Conservation (phyloP, 2,888 invertebrate genomes). For the Thereva nobilitata region DNA sequence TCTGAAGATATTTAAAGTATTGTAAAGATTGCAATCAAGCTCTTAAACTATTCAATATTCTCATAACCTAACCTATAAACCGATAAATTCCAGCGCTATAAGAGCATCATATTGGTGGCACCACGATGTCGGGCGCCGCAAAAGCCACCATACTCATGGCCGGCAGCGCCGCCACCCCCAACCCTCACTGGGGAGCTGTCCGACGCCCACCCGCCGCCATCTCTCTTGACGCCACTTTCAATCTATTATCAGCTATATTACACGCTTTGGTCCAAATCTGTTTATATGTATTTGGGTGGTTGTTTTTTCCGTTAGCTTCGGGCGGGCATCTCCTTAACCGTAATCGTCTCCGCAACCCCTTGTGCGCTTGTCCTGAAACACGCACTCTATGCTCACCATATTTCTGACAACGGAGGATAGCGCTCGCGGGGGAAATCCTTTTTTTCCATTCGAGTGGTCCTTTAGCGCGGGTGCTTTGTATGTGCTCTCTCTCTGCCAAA, state of each 20-base stretch:
- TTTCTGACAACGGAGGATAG: conserved; percentile 1
- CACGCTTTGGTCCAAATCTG: conserved; percentile 30
- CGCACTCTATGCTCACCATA: neutral
- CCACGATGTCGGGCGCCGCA: conserved; percentile 35
- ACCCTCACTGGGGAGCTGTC: neutral
- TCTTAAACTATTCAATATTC: conserved; percentile 10
- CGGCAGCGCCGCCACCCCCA: conserved; percentile 15
- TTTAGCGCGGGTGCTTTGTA: too few species aligned
- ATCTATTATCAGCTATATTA: conserved; percentile 31
- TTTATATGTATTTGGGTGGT: conserved; percentile 13
- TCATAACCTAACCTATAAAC: conserved; percentile 33
- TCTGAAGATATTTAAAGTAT: too few species aligned
- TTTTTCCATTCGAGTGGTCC: neutral
- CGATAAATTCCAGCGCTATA: conserved; percentile 24
- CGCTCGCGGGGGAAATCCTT: neutral
- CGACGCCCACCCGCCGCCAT: neutral
- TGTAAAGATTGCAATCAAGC: too few species aligned
- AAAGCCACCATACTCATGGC: conserved; percentile 6
- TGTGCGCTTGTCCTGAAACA: conserved; percentile 25
- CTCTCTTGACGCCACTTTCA: conserved; percentile 2
- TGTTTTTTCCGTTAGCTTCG: conserved; percentile 4
- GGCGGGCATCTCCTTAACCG: conserved; percentile 11
- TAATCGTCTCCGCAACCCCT: conserved; percentile 13
- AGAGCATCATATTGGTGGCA: conserved; percentile 25
- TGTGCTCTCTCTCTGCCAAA: too few species aligned